Conservation (phyloP, 2,888 invertebrate genomes). For the Sinodicranocentrus sp. region DNA sequence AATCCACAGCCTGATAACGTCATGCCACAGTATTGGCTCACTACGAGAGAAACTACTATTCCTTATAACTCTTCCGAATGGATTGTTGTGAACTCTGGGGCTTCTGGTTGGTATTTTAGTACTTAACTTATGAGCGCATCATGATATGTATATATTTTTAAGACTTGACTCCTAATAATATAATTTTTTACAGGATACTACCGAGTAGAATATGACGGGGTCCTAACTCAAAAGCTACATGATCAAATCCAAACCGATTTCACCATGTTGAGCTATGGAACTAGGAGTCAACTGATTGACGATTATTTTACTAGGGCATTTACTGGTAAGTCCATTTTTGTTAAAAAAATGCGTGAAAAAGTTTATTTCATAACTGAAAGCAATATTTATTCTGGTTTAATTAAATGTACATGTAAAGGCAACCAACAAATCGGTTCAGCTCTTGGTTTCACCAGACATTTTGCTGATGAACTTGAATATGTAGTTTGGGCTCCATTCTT, state of each 20-base stretch:
- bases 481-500: conserved; percentile 67
- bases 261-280: conserved; percentile 48
- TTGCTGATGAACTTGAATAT: conserved; percentile 81
- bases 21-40: conserved; percentile 66
- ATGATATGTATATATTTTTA: too few species aligned
- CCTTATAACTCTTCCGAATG: conserved; percentile 57
- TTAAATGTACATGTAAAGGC: conserved; percentile 18
- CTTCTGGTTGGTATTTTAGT: too few species aligned
- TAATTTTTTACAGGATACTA: conserved; percentile 84
- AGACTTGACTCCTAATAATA: too few species aligned
- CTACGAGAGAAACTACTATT: conserved; percentile 29
- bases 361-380: too few species aligned
- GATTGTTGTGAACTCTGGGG: conserved; percentile 70
- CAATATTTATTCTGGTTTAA: not conserved
- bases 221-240: conserved; percentile 72
- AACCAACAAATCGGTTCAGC: conserved; percentile 81
- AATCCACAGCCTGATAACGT: conserved; percentile 48
- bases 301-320: conserved; percentile 73
- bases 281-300: conserved; percentile 72
- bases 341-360: not conserved
- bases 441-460: conserved; percentile 85
- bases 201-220: conserved; percentile 88
- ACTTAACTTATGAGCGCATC: too few species aligned
- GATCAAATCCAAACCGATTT: conserved; percentile 60
- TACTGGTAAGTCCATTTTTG: conserved; percentile 56